Base-by-base conservation (phyloP, 2,797 vertebrate genomes). In the Sebastes cheni region DNA sequence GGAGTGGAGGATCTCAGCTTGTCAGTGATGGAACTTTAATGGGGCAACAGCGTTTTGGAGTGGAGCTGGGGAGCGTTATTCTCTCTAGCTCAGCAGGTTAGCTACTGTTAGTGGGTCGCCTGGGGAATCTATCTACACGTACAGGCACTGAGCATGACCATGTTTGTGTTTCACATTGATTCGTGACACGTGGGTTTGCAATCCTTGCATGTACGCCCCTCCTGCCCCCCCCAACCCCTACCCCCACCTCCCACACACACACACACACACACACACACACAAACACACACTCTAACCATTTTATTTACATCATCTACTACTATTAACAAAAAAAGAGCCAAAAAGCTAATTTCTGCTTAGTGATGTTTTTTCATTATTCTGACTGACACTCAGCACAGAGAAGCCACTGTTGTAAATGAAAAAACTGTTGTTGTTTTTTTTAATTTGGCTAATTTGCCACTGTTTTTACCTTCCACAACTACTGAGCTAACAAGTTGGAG, bases 1-100 rank as follows among this genome's bases (percentile, higher is more conserved):
- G 66, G 29, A 66, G 78, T 32, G 59, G 60, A 79, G 66, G 55
- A 46, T 85, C 79, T 72, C 75, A 65, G 62, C 71, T 80, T 82
- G 83, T 84, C 83, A 83, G 64, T 62, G 73, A 87, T 83, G 72
- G 78, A 84, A 73, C 80, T 84, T 72, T 80, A 88, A 87, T 82
- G 56, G 78, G 77, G 56, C 73, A 79, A 32, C 65, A 27, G 69
- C 78, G 50, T 83, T 81, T 83, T 75, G 79, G 81, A 71, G 75
- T 62, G 60, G 13, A 85, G 75, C 22, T 11, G 8, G 60, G 32
- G 29, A 77, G 59, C 62, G 66, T 78, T 83, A 71, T 88, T 88
- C 50, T 88, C 58, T 83, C 22, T 72, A 80, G 83, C 85, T 89
- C 80, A 89, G 88, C 81, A 88, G 86, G 90, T 88, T 77, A 75